Base-by-base conservation (phyloP, 1,140 invertebrate genomes). In the Drosophila pallidifrons region DNA sequence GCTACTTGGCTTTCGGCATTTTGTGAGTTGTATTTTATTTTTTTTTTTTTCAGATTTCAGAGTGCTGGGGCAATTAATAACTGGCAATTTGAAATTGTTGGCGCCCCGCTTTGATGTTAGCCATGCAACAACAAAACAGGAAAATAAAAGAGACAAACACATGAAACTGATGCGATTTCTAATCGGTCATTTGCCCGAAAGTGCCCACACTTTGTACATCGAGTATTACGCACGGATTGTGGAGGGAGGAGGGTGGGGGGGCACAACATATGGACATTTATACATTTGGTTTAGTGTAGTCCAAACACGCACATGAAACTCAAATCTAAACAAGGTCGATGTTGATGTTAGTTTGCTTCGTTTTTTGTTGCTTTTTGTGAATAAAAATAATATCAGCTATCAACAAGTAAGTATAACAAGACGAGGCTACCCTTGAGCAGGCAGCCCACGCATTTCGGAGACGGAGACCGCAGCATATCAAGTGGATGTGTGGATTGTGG, bases 151-250 rank as follows among this genome's bases (percentile, higher is more conserved):
- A 49, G 30, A 65, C 51, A 65, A 30, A 54, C 16, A 73, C 57
- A 74, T 61, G 71, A 74, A 68, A 74, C 49, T 67, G 65, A 69
- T 75, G 85, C 55, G 78, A 86, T 85, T 85, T 85, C 82, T 85
- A 85, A 85, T 85, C 82, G 82, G 82, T 86, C 82, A 80, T 85
- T 85, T 85, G 82, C 82, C 82, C 49, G 69, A 52, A 25, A 49
- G 45, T 51, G 72, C 69, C 46, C 54, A 55, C 64, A 67, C 52
- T 72, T 59, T 20, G 38, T 60, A 8, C 35, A 38, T 10, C 35
- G 10, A 25, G 20, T 10, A 46, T 51, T 20, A 43, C 43, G 41
- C 20, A 20, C 20, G 20, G 3, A 20, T 20, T 1, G 16, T 1
- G 16, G 3, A 20, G 3, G 20, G 20, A 3, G 20, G 20, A 3